Percentiles rank a stretch among this genome's conserved stretches.
These are phyloP conservation scores for Polypterus bichir DNA, from an alignment of 2,113 vertebrate genomes.

Conservation along the genomic window DNA sequence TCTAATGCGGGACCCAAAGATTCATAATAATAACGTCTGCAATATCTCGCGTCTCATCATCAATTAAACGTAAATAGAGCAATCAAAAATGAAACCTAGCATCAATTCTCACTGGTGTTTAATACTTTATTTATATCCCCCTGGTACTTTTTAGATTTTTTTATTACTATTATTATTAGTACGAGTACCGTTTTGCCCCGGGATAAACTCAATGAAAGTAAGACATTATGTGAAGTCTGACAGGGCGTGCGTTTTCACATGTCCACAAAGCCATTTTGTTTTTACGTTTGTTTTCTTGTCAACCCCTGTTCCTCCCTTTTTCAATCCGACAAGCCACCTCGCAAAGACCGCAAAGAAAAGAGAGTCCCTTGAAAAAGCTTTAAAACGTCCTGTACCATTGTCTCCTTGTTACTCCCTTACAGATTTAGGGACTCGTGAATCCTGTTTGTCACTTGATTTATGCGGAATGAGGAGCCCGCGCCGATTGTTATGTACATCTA, in stretches of 20 bases:
- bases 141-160: constrained; percentile 14
- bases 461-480: constrained; percentile 39
- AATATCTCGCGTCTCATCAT: not conserved
- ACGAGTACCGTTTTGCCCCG: constrained; percentile 37
- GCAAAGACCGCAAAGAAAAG: constrained; percentile 38
- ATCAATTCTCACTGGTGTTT: constrained; percentile 27
- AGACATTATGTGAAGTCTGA: constrained; percentile 56
- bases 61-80: constrained; percentile 23
- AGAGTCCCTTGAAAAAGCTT: constrained; percentile 26
- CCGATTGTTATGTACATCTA: constrained; percentile 30
- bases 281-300: constrained; percentile 65
- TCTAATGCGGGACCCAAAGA: not conserved
- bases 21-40: no score
- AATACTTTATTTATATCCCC: constrained; percentile 35
- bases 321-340: constrained; percentile 25
- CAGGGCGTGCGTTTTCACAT: constrained; percentile 48
- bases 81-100: constrained; percentile 29
- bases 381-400: constrained; percentile 30
- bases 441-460: constrained; percentile 47
- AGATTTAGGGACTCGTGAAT: constrained; percentile 34
- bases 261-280: constrained; percentile 84
- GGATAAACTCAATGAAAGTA: constrained; percentile 43
- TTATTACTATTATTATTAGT: constrained; percentile 35
- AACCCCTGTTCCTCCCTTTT: constrained; percentile 67
- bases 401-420: constrained; percentile 35